Percentiles rank a stretch among this genome's conserved stretches.
These are phyloP conservation scores for Ctenoplectra terminalis DNA, from an alignment of 1,140 invertebrate genomes.

Conservation along the genomic window DNA sequence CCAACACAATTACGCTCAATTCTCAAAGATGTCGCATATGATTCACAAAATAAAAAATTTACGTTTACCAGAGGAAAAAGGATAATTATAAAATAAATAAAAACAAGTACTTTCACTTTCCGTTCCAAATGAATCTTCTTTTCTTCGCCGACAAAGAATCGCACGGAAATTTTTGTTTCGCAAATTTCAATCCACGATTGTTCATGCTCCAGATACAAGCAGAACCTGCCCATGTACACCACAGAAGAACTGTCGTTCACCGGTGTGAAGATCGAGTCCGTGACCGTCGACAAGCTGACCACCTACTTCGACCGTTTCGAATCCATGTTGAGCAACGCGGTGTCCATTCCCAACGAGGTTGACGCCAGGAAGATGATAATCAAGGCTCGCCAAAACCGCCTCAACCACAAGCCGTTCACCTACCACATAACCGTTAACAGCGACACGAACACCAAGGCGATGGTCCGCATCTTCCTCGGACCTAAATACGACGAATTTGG, in stretches of 20 bases:
- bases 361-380: slow-evolving; percentile 68
- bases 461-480: slow-evolving; percentile 85
- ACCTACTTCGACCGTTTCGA: slow-evolving; percentile 84
- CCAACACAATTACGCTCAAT: no score
- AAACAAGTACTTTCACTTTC: no score
- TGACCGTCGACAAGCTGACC: slow-evolving; percentile 82
- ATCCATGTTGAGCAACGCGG: slow-evolving; percentile 81
- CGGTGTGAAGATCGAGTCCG: slow-evolving; percentile 84
- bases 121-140: no score
- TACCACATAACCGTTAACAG: slow-evolving; percentile 84
- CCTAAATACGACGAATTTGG: slow-evolving; percentile 84
- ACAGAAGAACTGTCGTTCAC: slow-evolving; percentile 83
- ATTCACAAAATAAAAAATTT: no score
- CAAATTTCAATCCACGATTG: no score
- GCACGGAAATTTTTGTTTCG: no score
- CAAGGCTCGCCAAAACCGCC: slow-evolving; percentile 84
- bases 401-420: slow-evolving; percentile 86
- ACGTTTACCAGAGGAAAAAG: no score
- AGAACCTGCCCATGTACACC: slow-evolving; percentile 84
- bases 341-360: slow-evolving; percentile 66
- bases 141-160: no score
- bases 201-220: slow-evolving; percentile 78
- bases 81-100: no score
- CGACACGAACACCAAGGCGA: slow-evolving; percentile 83
- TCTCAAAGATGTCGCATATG: no score